Evolutionary conservation across 2,888 invertebrate species (phyloP).

Genomic region (Erebia palarica): DNA sequence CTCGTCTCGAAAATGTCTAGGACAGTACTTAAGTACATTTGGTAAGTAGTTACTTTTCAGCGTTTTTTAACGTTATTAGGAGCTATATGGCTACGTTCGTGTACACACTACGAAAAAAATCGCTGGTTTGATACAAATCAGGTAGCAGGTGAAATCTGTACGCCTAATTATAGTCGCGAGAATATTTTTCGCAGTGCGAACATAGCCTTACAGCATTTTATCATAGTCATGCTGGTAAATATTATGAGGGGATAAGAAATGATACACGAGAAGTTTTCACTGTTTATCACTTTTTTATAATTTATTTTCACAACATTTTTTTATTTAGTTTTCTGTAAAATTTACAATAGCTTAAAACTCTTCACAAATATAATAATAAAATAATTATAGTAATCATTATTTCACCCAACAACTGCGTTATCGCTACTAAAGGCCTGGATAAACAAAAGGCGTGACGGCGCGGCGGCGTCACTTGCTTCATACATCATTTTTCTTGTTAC

Average conservation of each 20-base stretch:
- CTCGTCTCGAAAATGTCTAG: not conserved
- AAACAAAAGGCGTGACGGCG: not conserved
- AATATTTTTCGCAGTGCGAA: too few species aligned
- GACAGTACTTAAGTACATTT: too few species aligned
- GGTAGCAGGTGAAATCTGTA: too few species aligned
- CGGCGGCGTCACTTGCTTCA: not conserved
- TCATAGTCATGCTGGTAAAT: not conserved
- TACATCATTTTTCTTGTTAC: not conserved
- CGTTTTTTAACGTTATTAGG: too few species aligned
- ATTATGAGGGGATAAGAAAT: constrained; percentile 45
- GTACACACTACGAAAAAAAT: too few species aligned
- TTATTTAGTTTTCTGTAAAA: constrained; percentile 81
- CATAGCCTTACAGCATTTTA: not conserved
- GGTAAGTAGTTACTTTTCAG: too few species aligned
- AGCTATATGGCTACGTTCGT: too few species aligned
- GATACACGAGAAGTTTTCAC: constrained; percentile 59
- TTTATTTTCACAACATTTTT: constrained; percentile 82
- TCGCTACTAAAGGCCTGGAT: not conserved
- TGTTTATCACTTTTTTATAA: constrained; percentile 82
- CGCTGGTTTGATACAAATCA: too few species aligned
- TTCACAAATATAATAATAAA: constrained; percentile 68
- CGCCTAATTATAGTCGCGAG: too few species aligned
- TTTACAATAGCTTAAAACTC: constrained; percentile 82
- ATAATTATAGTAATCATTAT: constrained; percentile 60
- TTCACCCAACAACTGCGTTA: constrained; percentile 66